phyloP scores from a whole-genome alignment of 2,113 vertebrate species.

The Gadus chalcogrammus region DNA sequence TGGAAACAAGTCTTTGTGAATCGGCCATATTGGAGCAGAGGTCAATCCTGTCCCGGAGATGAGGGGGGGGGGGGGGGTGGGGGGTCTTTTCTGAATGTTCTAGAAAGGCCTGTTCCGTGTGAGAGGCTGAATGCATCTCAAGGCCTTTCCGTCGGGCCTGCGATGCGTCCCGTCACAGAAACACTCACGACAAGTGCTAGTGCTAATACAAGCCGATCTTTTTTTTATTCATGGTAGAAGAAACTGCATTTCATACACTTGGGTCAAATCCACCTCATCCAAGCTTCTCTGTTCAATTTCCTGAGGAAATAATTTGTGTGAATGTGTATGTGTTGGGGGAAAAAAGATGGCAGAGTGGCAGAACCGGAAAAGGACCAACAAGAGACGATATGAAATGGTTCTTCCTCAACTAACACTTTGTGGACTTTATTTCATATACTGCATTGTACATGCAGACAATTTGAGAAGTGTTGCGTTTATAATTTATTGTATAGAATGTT shows the following conservation, averaged over 20 bases:
- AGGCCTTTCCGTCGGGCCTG: conserved; percentile 62
- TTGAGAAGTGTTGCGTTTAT: conserved; percentile 58
- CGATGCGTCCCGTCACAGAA: conserved; percentile 7
- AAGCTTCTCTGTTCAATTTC: conserved; percentile 38
- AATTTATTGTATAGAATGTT: conserved; percentile 73
- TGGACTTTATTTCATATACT: conserved; percentile 55
- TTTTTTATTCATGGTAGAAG: conserved; percentile 52
- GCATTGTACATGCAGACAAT: conserved; percentile 60
- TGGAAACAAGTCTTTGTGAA: conserved; percentile 50
- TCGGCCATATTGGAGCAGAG: conserved; percentile 58
- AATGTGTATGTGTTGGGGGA: conserved; percentile 18
- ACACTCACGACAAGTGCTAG: conserved; percentile 7
- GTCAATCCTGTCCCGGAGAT: conserved; percentile 29
- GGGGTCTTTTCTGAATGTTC: conserved; percentile 72
- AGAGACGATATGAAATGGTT: conserved; percentile 5
- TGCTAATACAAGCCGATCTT: conserved; percentile 34
- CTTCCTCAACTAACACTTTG: conserved; percentile 60
- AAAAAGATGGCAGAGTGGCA: no score
- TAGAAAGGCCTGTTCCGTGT: conserved; percentile 62
- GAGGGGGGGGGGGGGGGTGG: conserved; percentile 10
- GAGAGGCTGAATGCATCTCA: conserved; percentile 62
- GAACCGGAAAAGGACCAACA: conserved; percentile 15
- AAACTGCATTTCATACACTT: conserved; percentile 49
- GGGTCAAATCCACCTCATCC: conserved; percentile 45
- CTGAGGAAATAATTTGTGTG: conserved; percentile 36